Evolutionary conservation across 2,888 invertebrate genomes (phyloP).

Genomic region (Leptopilina drosophilae): DNA sequence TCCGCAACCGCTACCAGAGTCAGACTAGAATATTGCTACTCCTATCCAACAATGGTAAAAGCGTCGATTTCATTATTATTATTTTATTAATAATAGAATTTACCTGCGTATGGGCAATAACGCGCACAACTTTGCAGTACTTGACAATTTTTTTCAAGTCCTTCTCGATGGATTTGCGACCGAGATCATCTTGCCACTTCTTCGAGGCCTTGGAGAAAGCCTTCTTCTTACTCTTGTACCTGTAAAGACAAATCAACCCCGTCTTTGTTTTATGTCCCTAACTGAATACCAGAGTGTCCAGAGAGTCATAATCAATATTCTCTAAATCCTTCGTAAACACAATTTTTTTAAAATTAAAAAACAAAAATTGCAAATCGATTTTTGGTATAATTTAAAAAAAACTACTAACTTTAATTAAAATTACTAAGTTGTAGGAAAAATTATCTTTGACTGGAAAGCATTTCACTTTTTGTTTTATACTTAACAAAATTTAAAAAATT

Average conservation of each 20-base stretch:
- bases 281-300: constrained; percentile 3
- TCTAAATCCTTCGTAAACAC: no score
- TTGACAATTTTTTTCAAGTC: constrained; percentile 98
- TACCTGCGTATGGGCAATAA: constrained; percentile 99
- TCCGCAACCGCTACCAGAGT: constrained; percentile 68
- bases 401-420: no score
- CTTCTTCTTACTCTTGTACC: constrained; percentile 99
- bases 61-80: constrained; percentile 57
- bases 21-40: constrained; percentile 60
- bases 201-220: constrained; percentile 98
- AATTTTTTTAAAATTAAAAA: no score
- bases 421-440: no score
- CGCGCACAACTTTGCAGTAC: constrained; percentile 97
- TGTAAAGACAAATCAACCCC: constrained; percentile 76
- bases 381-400: no score
- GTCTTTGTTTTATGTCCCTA: constrained; percentile 55
- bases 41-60: constrained; percentile 62
- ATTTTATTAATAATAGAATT: constrained; percentile 53
- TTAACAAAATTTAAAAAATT: no score
- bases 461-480: no score
- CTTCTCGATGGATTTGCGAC: constrained; percentile 97
- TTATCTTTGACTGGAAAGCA: no score
- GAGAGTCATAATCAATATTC: no score
- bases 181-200: constrained; percentile 99
- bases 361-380: no score